Evolutionary conservation across 2,888 invertebrate genomes (phyloP).

Genomic region (Tholera decimalis): DNA sequence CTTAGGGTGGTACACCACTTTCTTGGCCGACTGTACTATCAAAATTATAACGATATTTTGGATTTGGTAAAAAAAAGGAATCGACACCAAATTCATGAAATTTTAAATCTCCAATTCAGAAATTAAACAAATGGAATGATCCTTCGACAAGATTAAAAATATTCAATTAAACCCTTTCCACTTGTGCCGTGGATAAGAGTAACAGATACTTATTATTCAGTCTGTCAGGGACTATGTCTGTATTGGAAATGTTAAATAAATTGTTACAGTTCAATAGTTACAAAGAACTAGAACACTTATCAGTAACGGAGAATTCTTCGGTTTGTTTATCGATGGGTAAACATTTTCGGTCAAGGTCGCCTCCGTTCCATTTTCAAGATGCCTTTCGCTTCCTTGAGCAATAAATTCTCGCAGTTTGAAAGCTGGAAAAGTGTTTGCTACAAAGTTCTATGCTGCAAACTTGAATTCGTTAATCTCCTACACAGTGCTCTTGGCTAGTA

Average conservation of each 20-base stretch:
- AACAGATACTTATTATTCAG: slow-evolving; percentile 6
- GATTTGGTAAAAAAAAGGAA: too few relatives aligned
- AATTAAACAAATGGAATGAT: too few relatives aligned
- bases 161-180: slow-evolving; percentile 45
- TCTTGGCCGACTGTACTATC: too few relatives aligned
- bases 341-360: slow-evolving; percentile 53
- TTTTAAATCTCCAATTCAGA: too few relatives aligned
- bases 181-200: slow-evolving; percentile 23
- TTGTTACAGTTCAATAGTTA: slow-evolving; percentile 33
- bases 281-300: slow-evolving; percentile 19
- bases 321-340: slow-evolving; percentile 41
- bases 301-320: slow-evolving; percentile 33
- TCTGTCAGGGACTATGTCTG: slow-evolving; percentile 12
- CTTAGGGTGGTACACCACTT: too few relatives aligned
- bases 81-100: background rate
- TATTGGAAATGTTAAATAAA: slow-evolving; percentile 5
- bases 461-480: slow-evolving; percentile 44
- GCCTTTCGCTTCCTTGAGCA: slow-evolving; percentile 43
- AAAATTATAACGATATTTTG: too few relatives aligned
- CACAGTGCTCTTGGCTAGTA: slow-evolving; percentile 22
- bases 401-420: slow-evolving; percentile 53
- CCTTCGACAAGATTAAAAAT: slow-evolving; percentile 24
- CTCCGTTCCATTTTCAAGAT: slow-evolving; percentile 39
- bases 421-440: slow-evolving; percentile 40
- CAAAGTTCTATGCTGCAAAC: slow-evolving; percentile 34